Base-by-base conservation (phyloP, 2,797 vertebrate genomes). In the Crocidura indochinensis region DNA sequence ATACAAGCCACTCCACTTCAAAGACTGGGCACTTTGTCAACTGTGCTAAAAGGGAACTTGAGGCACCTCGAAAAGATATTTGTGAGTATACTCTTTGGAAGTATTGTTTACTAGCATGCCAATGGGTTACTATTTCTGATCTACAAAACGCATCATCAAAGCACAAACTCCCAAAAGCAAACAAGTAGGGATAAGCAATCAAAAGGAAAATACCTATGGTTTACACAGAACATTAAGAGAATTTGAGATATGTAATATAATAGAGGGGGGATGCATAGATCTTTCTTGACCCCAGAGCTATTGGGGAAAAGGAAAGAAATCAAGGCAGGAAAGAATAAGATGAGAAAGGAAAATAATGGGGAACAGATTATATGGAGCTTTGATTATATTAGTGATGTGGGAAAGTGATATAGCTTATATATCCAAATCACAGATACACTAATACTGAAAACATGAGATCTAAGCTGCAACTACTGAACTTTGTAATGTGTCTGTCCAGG, bases 101-200 rank as follows among this genome's bases (percentile, higher is more conserved):
- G 81, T 65, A 49, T 20, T 77, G 68, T 26, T 64, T 60, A 10
- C 20, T 72, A 17, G 64, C 67, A 4, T 24, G 17, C 56, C 20
- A 74, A 82, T 64, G 47, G 15, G 8, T 84, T 91, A 73, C 60
- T 53, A 29, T 67, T 88, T 22, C 65, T 89, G 12, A 84, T 68
- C 65, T 27, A 64, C 10, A 78, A 78, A 88, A 82, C 2, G 26
- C 38, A 73, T 90, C 60, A 82, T 79, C 56, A 91, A 84, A 91
- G 62, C 22, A 81, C 44, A 69, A 77, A 73, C 17, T 53, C 38
- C 68, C 76, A 86, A 91, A 78, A 88, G 29, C 29, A 87, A 84
- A 81, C 44, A 9, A 84, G 7, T 8, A 60, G 83, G 24, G 12
- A 60, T 84, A 87, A 79, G 67, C 79, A 60, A 72, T 14, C 67